Conservation (phyloP, 2,888 invertebrate genomes). For the Phlogophora meticulosa region DNA sequence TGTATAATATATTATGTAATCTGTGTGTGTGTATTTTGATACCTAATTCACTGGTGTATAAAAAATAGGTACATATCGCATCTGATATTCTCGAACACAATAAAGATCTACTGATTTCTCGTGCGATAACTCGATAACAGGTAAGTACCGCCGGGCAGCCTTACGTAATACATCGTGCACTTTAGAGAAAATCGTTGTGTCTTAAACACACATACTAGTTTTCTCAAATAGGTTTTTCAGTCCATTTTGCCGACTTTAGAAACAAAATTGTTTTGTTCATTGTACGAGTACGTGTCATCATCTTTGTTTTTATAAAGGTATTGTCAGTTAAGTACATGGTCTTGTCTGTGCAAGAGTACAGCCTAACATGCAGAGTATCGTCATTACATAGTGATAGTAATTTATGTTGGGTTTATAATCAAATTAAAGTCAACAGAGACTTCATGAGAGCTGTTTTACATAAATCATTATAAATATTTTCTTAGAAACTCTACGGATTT, state of each 20-base stretch:
- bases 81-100: constrained; percentile 26
- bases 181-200: neutral
- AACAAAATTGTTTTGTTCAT: no score
- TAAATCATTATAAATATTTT: constrained; percentile 33
- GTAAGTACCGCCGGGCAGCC: constrained; percentile 15
- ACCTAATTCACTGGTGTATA: no score
- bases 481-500: constrained; percentile 32
- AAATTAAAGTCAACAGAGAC: constrained; percentile 33
- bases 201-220: neutral
- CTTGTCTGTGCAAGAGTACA: neutral
- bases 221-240: no score
- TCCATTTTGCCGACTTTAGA: neutral
- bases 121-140: constrained; percentile 43
- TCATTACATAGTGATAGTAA: neutral
- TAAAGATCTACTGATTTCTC: constrained; percentile 37
- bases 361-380: neutral
- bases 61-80: no score
- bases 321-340: no score
- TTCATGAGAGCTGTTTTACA: constrained; percentile 29
- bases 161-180: neutral
- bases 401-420: constrained; percentile 19
- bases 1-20: neutral
- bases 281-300: no score
- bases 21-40: no score
- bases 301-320: no score